Conservation (phyloP, 2,888 invertebrate species). For the Pelosia muscerda region DNA sequence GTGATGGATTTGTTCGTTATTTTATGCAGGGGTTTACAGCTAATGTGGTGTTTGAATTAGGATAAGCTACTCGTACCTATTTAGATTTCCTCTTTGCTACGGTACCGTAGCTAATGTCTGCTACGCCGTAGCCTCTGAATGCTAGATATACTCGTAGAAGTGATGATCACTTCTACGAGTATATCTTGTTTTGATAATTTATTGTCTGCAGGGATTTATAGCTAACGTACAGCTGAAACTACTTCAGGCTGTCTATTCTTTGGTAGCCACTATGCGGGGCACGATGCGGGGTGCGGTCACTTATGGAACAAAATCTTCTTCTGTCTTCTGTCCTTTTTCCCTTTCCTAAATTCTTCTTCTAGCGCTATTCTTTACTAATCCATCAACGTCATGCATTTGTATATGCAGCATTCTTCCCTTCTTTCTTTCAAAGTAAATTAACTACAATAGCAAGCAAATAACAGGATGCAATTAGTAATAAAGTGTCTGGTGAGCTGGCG, state of each 20-base stretch:
- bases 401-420: not conserved
- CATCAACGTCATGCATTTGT: too few relatives aligned
- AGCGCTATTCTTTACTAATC: not conserved
- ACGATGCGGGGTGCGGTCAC: too few relatives aligned
- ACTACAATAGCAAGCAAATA: conserved; percentile 38
- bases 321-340: too few relatives aligned
- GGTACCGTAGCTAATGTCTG: not conserved
- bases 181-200: too few relatives aligned
- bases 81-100: not conserved
- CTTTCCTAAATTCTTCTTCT: too few relatives aligned
- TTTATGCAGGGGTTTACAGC: not conserved
- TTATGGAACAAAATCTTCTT: too few relatives aligned
- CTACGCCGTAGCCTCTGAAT: conserved; percentile 1
- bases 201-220: not conserved
- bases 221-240: too few relatives aligned
- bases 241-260: too few relatives aligned
- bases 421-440: conserved; percentile 20
- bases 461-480: conserved; percentile 66
- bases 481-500: conserved; percentile 59
- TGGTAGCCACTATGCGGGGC: too few relatives aligned
- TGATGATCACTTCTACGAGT: not conserved
- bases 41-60: too few relatives aligned
- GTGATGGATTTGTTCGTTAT: not conserved
- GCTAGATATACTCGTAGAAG: too few relatives aligned
- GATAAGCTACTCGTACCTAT: not conserved